A percentile compares a stretch with the other conserved stretches of the same genome.
Evolutionary conservation across 2,888 invertebrate genomes (phyloP).

Genomic region (Andrena praecox): DNA sequence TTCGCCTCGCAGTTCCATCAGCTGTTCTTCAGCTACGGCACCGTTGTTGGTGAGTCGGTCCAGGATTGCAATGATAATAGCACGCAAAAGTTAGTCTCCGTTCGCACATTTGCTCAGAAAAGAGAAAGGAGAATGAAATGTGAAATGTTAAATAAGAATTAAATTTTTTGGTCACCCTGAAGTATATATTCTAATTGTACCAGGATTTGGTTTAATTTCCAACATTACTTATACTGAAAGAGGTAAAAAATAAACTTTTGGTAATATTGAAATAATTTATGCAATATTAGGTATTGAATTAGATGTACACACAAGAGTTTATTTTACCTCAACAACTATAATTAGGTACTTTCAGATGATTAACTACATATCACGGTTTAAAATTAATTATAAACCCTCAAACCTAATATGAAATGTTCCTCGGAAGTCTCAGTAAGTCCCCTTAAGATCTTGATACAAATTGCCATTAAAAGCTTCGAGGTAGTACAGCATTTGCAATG

Average conservation of each 20-base stretch:
- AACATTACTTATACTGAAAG: conserved; percentile 91
- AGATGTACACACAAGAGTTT: too few species aligned
- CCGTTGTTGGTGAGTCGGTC: conserved; percentile 85
- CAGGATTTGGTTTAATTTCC: conserved; percentile 93
- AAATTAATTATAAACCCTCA: too few species aligned
- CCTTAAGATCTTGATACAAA: too few species aligned
- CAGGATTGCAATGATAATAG: background rate
- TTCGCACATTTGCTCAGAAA: too few species aligned
- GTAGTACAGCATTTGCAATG: background rate
- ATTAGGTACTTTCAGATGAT: too few species aligned
- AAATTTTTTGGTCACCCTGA: conserved; percentile 94
- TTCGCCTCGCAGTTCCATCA: conserved; percentile 96
- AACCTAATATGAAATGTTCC: too few species aligned
- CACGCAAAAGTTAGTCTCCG: background rate
- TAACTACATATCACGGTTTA: too few species aligned
- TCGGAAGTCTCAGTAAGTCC: too few species aligned
- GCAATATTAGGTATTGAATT: too few species aligned
- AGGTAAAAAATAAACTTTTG: conserved; percentile 91
- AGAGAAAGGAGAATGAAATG: background rate
- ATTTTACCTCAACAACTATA: too few species aligned
- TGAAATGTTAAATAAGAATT: background rate
- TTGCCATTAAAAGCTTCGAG: too few species aligned
- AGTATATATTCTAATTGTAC: conserved; percentile 94
- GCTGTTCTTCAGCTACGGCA: conserved; percentile 93
- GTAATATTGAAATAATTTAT: conserved; percentile 73